Percentiles rank a stretch among this genome's conserved stretches.
phyloP scores from a whole-genome alignment of 2,797 vertebrate genomes.

The Ispidina picta region DNA sequence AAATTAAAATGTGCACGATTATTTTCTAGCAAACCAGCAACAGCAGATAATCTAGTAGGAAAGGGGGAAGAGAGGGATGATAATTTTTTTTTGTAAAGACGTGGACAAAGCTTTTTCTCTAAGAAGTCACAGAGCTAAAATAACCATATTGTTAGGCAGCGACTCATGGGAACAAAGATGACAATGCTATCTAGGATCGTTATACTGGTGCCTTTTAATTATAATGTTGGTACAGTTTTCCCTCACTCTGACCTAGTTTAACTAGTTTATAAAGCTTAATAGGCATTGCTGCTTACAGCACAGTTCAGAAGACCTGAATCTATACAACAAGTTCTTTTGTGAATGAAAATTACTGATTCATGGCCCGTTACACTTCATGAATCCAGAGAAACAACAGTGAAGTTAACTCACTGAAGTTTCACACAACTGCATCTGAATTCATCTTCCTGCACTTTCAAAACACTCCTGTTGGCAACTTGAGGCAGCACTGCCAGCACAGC shows the following conservation, averaged over 20 bases:
- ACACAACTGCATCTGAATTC: slow-evolving; percentile 10
- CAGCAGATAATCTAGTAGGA: not conserved
- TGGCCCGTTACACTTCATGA: slow-evolving; percentile 61
- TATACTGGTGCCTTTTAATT: slow-evolving; percentile 69
- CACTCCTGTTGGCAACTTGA: not conserved
- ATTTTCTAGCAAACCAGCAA: not conserved
- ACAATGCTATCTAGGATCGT: slow-evolving; percentile 62
- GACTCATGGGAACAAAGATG: slow-evolving; percentile 69
- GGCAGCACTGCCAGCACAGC: accelerated
- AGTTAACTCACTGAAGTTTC: slow-evolving; percentile 37
- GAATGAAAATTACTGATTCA: slow-evolving; percentile 64
- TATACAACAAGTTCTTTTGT: slow-evolving; percentile 72
- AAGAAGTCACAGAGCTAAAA: slow-evolving; percentile 67
- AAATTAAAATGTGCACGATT: slow-evolving; percentile 21
- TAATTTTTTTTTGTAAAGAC: not conserved
- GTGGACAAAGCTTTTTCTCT: slow-evolving; percentile 35
- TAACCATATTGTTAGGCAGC: slow-evolving; percentile 70
- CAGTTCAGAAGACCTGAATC: slow-evolving; percentile 82
- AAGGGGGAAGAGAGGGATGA: not conserved
- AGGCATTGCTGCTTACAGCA: slow-evolving; percentile 78
- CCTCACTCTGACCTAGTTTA: slow-evolving; percentile 71
- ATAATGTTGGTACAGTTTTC: slow-evolving; percentile 67
- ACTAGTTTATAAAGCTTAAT: slow-evolving; percentile 67
- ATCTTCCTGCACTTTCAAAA: not conserved
- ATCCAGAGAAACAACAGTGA: slow-evolving; percentile 40